A percentile compares a stretch with the other conserved stretches of the same genome.
Evolutionary conservation across 2,888 invertebrate genomes (phyloP).

Genomic region (Syritta pipiens): DNA sequence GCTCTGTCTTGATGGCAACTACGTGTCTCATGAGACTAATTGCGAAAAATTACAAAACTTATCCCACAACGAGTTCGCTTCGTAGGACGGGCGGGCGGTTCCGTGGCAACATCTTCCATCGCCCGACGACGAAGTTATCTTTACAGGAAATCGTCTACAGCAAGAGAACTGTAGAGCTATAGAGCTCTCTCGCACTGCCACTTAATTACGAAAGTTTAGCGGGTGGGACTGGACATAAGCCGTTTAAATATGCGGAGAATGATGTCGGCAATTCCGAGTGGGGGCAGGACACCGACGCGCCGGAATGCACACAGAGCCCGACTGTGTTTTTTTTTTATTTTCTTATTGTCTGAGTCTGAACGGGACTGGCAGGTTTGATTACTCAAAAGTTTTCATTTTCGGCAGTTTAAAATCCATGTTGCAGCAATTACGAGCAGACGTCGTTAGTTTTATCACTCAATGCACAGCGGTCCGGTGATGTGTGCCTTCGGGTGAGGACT

Average conservation of each 20-base stretch:
- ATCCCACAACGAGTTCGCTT: constrained; percentile 21
- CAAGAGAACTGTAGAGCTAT: not conserved
- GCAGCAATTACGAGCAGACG: too few species aligned
- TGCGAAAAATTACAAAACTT: constrained; percentile 67
- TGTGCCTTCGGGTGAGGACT: too few species aligned
- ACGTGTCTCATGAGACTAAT: constrained; percentile 67
- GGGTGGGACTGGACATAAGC: constrained; percentile 27
- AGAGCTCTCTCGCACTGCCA: not conserved
- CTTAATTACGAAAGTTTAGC: constrained; percentile 59
- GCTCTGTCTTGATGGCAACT: constrained; percentile 45
- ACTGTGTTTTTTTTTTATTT: not conserved
- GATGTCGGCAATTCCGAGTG: constrained; percentile 4
- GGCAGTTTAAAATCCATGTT: too few species aligned
- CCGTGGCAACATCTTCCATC: constrained; percentile 7
- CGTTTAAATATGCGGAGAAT: constrained; percentile 35
- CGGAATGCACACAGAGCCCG: not conserved
- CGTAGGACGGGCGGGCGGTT: constrained; percentile 6
- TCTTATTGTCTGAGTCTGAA: too few species aligned
- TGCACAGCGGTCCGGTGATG: too few species aligned
- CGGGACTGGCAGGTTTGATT: too few species aligned
- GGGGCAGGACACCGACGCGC: not conserved
- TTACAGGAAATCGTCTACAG: constrained; percentile 1
- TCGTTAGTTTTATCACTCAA: too few species aligned
- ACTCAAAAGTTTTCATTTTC: too few species aligned
- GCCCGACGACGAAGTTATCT: constrained; percentile 11